A percentile compares a stretch with the other conserved stretches of the same genome.
phyloP scores from a whole-genome alignment of 2,113 vertebrate species.

The Epinephelus lanceolatus region DNA sequence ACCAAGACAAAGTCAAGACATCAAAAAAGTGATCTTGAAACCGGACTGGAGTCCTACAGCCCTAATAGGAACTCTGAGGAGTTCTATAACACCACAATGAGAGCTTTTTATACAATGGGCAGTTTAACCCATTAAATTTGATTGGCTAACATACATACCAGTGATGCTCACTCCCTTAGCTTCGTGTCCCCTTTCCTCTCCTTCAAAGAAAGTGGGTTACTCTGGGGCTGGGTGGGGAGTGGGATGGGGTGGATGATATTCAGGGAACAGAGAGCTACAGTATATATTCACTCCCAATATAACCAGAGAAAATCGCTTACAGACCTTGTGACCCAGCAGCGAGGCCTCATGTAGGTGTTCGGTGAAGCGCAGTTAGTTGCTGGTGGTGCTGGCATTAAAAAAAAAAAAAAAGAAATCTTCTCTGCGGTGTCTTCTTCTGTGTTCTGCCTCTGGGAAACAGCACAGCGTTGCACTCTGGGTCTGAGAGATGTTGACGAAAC shows the following conservation, averaged over 20 bases:
- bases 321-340: slow-evolving; percentile 33
- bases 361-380: slow-evolving; percentile 8
- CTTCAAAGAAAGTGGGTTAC: slow-evolving; percentile 47
- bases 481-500: neutral
- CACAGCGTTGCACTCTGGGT: neutral
- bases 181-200: slow-evolving; percentile 24
- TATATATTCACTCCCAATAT: slow-evolving; percentile 1
- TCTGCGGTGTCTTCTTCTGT: neutral
- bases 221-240: slow-evolving; percentile 5
- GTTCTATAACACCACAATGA: neutral
- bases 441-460: neutral
- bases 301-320: slow-evolving; percentile 19
- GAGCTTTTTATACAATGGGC: slow-evolving; percentile 19
- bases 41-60: no score
- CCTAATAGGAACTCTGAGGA: neutral
- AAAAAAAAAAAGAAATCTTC: neutral
- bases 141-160: slow-evolving; percentile 21
- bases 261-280: slow-evolving; percentile 5
- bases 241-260: slow-evolving; percentile 1
- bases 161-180: slow-evolving; percentile 8
- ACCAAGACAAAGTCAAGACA: no score
- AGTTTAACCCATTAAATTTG: slow-evolving; percentile 14
- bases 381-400: neutral
- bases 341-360: slow-evolving; percentile 20
- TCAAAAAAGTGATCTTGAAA: no score